Evolutionary conservation across 2,797 vertebrate species (phyloP).

Genomic region (Halcyon chelicuti): DNA sequence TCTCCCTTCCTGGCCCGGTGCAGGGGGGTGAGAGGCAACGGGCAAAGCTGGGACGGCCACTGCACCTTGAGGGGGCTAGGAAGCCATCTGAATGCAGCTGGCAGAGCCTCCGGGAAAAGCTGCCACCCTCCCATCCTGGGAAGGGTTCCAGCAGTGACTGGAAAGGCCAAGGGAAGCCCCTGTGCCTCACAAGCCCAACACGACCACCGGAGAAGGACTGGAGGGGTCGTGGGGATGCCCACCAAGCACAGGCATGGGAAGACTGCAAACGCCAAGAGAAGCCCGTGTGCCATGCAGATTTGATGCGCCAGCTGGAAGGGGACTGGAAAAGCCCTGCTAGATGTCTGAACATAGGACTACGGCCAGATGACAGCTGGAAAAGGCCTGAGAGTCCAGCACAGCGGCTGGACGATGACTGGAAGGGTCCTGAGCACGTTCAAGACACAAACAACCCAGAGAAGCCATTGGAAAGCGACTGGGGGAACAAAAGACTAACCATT

Average conservation of each 20-base stretch:
- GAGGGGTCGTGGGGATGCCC: neutral
- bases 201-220: neutral
- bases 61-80: neutral
- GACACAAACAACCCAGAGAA: conserved; percentile 38
- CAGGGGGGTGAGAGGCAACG: neutral
- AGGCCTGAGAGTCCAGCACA: conserved; percentile 35
- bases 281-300: neutral
- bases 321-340: conserved; percentile 19
- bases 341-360: neutral
- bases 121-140: neutral
- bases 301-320: conserved; percentile 30
- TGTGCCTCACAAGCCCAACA: neutral
- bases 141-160: neutral
- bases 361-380: conserved; percentile 9
- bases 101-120: conserved; percentile 3
- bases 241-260: conserved; percentile 21
- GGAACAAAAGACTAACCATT: neutral
- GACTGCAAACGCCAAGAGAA: conserved; percentile 35
- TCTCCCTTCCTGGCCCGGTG: neutral
- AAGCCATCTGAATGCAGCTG: neutral
- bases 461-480: conserved; percentile 26
- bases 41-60: neutral
- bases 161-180: conserved; percentile 48
- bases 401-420: neutral
- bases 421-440: neutral